A percentile compares a stretch with the other conserved stretches of the same genome.
Evolutionary conservation across 2,888 invertebrate genomes (phyloP).

Genomic region (Abrostola tripartita): DNA sequence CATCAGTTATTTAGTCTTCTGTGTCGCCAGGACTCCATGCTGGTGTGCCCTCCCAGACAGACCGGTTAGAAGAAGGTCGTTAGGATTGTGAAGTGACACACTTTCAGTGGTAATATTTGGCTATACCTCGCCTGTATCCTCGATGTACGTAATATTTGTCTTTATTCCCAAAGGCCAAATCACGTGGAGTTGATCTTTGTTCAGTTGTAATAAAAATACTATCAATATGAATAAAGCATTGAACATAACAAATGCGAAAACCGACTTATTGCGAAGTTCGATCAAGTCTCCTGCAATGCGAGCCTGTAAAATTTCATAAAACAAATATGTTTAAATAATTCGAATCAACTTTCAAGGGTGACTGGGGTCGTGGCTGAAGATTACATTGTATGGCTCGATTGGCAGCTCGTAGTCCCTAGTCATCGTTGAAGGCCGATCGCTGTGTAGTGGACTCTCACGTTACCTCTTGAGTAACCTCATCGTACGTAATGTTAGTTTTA

Average conservation of each 20-base stretch:
- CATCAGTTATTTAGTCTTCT: conserved; percentile 76
- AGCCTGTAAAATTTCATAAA: conserved; percentile 91
- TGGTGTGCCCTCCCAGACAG: conserved; percentile 86
- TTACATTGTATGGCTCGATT: conserved; percentile 25
- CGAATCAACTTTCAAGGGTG: conserved; percentile 88
- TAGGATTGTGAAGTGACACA: conserved; percentile 86
- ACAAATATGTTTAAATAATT: conserved; percentile 74
- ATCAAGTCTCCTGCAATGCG: conserved; percentile 96
- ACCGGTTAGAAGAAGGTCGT: conserved; percentile 87
- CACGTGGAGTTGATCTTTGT: conserved; percentile 99
- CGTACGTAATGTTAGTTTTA: conserved; percentile 97
- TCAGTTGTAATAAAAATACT: conserved; percentile 99
- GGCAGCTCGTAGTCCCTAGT: conserved; percentile 68
- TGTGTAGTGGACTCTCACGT: conserved; percentile 86
- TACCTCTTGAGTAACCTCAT: conserved; percentile 97
- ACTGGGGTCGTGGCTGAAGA: conserved; percentile 77
- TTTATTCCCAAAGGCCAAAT: conserved; percentile 98
- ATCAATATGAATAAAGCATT: conserved; percentile 99
- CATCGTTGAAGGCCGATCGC: conserved; percentile 86
- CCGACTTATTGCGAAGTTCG: conserved; percentile 98
- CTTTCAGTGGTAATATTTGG: conserved; percentile 81
- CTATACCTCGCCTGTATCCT: conserved; percentile 97
- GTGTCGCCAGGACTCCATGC: conserved; percentile 84
- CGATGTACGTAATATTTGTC: conserved; percentile 97
- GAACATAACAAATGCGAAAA: conserved; percentile 99